Percentiles rank a stretch among this genome's conserved stretches.
phyloP scores from a whole-genome alignment of 2,113 vertebrate species.

The Ptyas mucosa region DNA sequence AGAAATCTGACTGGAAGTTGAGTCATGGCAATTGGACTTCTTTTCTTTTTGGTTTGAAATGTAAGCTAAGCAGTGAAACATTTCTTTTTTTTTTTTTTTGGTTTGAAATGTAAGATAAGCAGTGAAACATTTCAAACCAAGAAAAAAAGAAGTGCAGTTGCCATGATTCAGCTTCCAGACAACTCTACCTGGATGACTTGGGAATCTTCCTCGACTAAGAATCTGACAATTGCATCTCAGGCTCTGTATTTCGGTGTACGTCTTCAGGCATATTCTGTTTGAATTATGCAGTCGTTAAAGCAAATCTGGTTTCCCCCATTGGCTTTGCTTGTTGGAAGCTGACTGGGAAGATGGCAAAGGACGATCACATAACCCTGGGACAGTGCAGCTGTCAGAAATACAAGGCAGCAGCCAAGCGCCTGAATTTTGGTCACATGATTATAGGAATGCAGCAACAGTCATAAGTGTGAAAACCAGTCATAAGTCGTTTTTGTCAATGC shows the following conservation, averaged over 20 bases:
- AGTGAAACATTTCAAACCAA: background rate
- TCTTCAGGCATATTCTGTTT: background rate
- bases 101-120: background rate
- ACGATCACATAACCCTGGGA: too few relatives aligned
- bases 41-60: background rate
- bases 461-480: too few relatives aligned
- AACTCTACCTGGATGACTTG: background rate
- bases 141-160: background rate
- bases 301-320: too few relatives aligned
- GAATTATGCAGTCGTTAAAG: too few relatives aligned
- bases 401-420: too few relatives aligned
- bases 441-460: too few relatives aligned
- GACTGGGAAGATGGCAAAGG: too few relatives aligned
- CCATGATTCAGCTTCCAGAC: background rate
- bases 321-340: too few relatives aligned
- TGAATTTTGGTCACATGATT: too few relatives aligned
- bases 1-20: background rate
- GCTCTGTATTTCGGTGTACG: background rate
- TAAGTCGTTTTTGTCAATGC: too few relatives aligned
- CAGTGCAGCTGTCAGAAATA: too few relatives aligned
- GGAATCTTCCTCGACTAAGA: background rate
- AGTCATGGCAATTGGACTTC: too few relatives aligned
- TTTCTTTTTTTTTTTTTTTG: background rate
- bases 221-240: background rate
- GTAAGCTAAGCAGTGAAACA: background rate